These are phyloP conservation scores for Malurus alboscapulatus DNA, from an alignment of 2,113 vertebrate genomes.

Conservation along the genomic window DNA sequence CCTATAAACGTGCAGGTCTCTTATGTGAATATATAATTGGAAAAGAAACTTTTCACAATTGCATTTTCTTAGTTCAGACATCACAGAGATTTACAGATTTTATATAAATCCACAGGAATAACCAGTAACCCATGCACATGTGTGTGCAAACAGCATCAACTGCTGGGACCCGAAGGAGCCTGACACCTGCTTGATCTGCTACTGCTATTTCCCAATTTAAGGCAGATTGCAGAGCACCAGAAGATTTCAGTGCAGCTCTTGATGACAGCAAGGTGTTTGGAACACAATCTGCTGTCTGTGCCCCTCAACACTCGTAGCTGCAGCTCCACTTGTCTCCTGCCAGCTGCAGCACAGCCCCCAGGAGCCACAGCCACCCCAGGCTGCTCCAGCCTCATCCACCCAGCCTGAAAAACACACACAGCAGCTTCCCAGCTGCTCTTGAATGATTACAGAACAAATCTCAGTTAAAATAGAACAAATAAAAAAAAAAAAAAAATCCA, in stretches of 20 bases:
- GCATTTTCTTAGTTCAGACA: not conserved
- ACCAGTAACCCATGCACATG: accelerated
- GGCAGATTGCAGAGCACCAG: not conserved
- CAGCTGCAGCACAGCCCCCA: conserved; percentile 57
- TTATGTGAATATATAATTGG: not conserved
- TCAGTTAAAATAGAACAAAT: not conserved
- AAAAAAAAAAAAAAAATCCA: not conserved
- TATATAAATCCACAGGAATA: not conserved
- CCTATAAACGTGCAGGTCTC: not conserved
- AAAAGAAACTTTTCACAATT: not conserved
- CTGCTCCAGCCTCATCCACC: conserved; percentile 19
- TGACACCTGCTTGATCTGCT: not conserved
- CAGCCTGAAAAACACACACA: not conserved
- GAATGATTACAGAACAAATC: not conserved
- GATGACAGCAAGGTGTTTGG: conserved; percentile 19
- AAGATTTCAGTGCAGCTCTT: not conserved
- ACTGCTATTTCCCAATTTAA: not conserved
- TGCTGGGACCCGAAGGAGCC: not conserved
- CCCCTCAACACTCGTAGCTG: conserved; percentile 26
- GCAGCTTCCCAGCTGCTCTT: not conserved
- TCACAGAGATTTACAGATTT: accelerated
- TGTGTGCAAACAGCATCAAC: not conserved
- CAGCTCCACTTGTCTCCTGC: conserved; percentile 52
- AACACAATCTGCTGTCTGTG: conserved; percentile 28
- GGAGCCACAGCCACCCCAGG: not conserved